phyloP scores from a whole-genome alignment of 2,113 vertebrate species.

The Hyperopisus bebe region DNA sequence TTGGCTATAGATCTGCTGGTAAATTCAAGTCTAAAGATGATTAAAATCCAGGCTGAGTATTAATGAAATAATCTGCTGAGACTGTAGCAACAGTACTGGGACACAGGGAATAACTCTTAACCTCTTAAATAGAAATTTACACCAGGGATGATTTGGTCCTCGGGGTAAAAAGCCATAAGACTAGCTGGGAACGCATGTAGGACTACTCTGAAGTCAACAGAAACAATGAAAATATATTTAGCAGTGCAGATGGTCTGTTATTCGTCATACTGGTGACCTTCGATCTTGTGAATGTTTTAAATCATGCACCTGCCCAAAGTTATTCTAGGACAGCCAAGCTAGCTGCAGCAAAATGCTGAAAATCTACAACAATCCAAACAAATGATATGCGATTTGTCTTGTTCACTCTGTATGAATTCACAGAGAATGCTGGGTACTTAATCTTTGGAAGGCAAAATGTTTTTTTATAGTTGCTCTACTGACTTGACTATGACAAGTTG shows the following conservation, averaged over 20 bases:
- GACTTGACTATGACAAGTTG: neutral
- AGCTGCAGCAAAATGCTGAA: neutral
- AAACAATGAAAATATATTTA: slow-evolving; percentile 12
- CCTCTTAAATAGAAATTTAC: neutral
- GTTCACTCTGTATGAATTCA: neutral
- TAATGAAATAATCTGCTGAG: neutral
- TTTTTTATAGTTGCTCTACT: neutral
- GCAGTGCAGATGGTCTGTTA: slow-evolving; percentile 3
- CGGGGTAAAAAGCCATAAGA: neutral
- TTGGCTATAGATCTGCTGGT: neutral
- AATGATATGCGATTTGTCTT: neutral
- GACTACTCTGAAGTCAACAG: neutral
- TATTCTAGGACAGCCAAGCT: neutral
- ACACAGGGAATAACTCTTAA: slow-evolving; percentile 5
- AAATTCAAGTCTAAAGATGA: neutral
- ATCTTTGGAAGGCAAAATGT: neutral
- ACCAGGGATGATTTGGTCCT: neutral
- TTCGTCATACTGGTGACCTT: slow-evolving; percentile 8
- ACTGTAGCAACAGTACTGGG: neutral
- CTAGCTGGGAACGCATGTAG: neutral
- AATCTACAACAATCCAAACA: neutral
- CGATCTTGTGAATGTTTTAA: slow-evolving; percentile 2
- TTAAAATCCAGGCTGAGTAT: neutral
- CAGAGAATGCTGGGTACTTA: neutral
- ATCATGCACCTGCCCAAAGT: neutral